Evolutionary conservation across 2,797 vertebrate genomes (phyloP).

Genomic region (Urophycis tenuis): DNA sequence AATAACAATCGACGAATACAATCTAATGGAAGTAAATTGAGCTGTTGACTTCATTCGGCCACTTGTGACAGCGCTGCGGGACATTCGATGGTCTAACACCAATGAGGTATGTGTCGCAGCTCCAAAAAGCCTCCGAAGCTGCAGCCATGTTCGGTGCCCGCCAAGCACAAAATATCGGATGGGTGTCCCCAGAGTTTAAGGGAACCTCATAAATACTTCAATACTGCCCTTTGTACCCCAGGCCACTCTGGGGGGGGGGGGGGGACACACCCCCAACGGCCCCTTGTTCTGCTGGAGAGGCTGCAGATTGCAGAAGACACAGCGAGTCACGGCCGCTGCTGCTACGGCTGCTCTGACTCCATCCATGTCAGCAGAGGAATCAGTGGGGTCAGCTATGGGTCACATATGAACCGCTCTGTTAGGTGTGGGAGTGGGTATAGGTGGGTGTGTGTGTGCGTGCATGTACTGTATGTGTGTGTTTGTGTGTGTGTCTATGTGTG

Average conservation of each 20-base stretch:
- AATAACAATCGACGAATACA: neutral
- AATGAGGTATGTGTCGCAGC: neutral
- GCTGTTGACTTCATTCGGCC: neutral
- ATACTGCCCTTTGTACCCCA: neutral
- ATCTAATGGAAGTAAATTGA: neutral
- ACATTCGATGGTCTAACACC: neutral
- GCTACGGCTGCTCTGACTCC: conserved; percentile 18
- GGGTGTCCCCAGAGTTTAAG: neutral
- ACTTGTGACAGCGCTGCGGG: neutral
- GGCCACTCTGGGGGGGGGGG: neutral
- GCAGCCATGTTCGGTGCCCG: neutral
- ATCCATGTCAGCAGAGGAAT: conserved; percentile 5
- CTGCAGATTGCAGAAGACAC: neutral
- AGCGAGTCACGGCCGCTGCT: neutral
- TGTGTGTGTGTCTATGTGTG: too few relatives aligned
- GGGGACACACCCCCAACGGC: neutral
- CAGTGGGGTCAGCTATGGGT: conserved; percentile 12
- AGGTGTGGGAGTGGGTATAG: conserved; percentile 3
- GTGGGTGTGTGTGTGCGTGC: neutral
- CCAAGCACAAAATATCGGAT: neutral
- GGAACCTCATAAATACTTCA: neutral
- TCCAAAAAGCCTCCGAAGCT: neutral
- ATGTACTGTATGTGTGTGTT: too few relatives aligned
- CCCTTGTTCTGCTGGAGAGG: neutral
- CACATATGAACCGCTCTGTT: conserved; percentile 15